These are phyloP conservation scores for Zelostemma sp. DNA, from an alignment of 1,140 invertebrate genomes.

Conservation along the genomic window DNA sequence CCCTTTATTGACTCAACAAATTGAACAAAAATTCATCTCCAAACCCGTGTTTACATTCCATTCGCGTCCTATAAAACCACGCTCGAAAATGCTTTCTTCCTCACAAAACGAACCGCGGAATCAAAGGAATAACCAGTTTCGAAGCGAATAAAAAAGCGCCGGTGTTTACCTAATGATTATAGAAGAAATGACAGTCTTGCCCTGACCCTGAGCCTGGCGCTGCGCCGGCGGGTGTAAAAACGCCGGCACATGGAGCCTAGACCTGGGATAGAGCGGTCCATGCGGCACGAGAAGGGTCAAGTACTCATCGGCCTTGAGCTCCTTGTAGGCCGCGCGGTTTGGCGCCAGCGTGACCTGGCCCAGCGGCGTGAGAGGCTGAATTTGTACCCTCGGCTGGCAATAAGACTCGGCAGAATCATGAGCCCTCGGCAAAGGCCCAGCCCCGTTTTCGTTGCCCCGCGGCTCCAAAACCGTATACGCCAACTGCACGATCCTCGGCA, in stretches of 20 bases:
- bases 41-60: too few relatives aligned
- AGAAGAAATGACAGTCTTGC: conserved; percentile 74
- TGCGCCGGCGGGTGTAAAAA: conserved; percentile 77
- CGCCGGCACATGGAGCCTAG: conserved; percentile 88
- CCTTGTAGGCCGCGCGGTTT: conserved; percentile 84
- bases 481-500: conserved; percentile 80
- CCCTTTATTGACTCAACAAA: too few relatives aligned
- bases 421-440: conserved; percentile 19
- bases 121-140: too few relatives aligned
- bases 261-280: conserved; percentile 86
- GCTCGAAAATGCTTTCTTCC: too few relatives aligned
- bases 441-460: conserved; percentile 64
- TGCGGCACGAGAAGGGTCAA: conserved; percentile 89
- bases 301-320: conserved; percentile 83
- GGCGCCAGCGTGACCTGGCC: conserved; percentile 80
- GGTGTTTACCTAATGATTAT: conserved; percentile 88
- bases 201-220: conserved; percentile 70
- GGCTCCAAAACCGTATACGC: conserved; percentile 88
- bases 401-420: conserved; percentile 63
- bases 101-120: too few relatives aligned
- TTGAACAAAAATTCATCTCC: too few relatives aligned
- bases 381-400: conserved; percentile 81
- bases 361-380: conserved; percentile 81
- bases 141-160: too few relatives aligned
- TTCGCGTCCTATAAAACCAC: too few relatives aligned